Evolutionary conservation across 2,888 invertebrate species (phyloP), one percentile per base, ranked within the genome.

Genomic region (Cheilosia grossa): DNA sequence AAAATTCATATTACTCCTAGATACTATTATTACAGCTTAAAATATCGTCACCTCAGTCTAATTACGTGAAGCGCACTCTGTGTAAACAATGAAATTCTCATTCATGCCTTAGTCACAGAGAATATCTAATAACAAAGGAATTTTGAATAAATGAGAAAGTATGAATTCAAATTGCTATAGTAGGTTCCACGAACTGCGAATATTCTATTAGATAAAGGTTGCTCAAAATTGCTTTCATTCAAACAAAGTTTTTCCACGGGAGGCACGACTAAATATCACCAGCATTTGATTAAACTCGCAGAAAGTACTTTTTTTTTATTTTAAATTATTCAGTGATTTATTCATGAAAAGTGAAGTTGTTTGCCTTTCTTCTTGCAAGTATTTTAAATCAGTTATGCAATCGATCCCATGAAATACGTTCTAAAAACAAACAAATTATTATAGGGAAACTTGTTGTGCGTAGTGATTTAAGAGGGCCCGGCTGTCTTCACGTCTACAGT

Each of bases 61-160:
- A 7, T 30, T 30, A 7, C 7, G 2, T 30, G 9, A 30, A 9
- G 2, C 9, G 2, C 30, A 9, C 6, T 9, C 30, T 30, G 30
- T 30, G 7, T 1, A 30, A 7, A 30, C 30, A 30, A 30, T 30
- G 27, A 72, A 64, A 73, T 73, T 64, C 51, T 42, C 66, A 79
- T 79, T 51, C 17, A 59, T 51, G 19, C 37, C 44, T 53, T 64
- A 49, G 17, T 6, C 33, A 66, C 33, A 77, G 51, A 24, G 33
- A 73, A 79, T 79, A 73, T 37, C 13, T 13, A 21, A 15, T 19
- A 19, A 2, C 66, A 53, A 59, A 72, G 53, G 53, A 58, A 66
- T 73, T 79, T 79, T 79, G 79, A 73, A 79, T 79, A 79, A 79
- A 66, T 79, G 58, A 79, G 44, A 79, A 79, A 54, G 53, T 37